phyloP scores from a whole-genome alignment of 2,113 vertebrate genomes.

The Cettia cetti region DNA sequence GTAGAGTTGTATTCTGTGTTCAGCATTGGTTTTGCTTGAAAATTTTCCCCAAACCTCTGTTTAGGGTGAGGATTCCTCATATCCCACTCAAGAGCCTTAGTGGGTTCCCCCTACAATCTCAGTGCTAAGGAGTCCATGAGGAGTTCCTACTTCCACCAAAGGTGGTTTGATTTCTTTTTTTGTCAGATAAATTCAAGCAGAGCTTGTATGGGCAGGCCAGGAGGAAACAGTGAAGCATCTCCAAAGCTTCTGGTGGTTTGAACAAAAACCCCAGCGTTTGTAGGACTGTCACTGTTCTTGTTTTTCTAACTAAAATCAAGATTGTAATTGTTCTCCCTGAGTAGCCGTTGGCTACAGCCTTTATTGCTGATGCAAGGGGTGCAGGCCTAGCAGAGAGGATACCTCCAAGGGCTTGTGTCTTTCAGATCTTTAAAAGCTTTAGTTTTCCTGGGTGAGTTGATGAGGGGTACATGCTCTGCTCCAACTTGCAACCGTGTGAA shows the following conservation, averaged over 20 bases:
- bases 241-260: background rate
- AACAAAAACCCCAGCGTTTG: fast-evolving
- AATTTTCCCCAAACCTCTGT: background rate
- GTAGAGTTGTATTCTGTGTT: background rate
- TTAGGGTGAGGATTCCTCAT: background rate
- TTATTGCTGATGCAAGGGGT: background rate
- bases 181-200: background rate
- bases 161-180: background rate
- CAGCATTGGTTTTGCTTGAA: background rate
- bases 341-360: background rate
- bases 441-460: background rate
- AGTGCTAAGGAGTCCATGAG: background rate
- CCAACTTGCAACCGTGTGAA: background rate
- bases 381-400: background rate
- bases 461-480: background rate
- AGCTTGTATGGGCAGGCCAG: background rate
- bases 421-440: background rate
- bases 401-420: background rate
- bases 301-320: background rate
- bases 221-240: background rate
- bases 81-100: background rate
- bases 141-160: background rate
- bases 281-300: background rate
- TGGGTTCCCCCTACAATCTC: background rate
- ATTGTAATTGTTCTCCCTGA: fast-evolving